Evolutionary conservation across 2,888 invertebrate species (phyloP).

Genomic region (Itoplectis maculator): DNA sequence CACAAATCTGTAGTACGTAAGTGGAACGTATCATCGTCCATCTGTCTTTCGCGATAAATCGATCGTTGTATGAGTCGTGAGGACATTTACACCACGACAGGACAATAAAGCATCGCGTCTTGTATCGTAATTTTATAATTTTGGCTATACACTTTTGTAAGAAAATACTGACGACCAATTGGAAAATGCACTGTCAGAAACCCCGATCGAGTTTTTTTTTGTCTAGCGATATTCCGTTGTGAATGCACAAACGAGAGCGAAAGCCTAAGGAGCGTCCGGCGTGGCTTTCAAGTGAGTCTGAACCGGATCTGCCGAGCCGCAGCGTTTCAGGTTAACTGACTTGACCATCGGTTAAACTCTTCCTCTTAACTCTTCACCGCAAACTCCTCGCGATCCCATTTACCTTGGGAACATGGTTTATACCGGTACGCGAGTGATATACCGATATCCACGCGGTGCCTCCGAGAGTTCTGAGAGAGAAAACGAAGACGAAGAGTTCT

Average conservation of each 20-base stretch:
- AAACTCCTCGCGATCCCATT: constrained; percentile 26
- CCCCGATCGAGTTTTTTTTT: not conserved
- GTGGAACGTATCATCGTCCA: not conserved
- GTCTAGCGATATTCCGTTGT: no score
- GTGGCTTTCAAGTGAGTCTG: constrained; percentile 23
- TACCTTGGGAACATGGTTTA: constrained; percentile 15
- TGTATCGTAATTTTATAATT: not conserved
- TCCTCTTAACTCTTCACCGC: constrained; percentile 41
- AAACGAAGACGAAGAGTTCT: not conserved
- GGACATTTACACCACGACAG: not conserved
- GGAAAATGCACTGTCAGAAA: not conserved
- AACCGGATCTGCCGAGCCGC: constrained; percentile 38
- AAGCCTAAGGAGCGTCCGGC: constrained; percentile 25
- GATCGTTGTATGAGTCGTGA: not conserved
- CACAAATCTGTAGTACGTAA: constrained; percentile 17
- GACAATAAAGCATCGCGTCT: constrained; percentile 25
- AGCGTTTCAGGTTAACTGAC: constrained; percentile 26
- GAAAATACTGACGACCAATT: not conserved
- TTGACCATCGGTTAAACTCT: constrained; percentile 37
- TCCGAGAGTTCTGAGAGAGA: not conserved
- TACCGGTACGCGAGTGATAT: not conserved
- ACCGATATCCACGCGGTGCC: not conserved
- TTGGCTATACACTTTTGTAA: not conserved
- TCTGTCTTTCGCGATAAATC: not conserved
- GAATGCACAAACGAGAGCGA: constrained; percentile 29